These are phyloP conservation scores for Papilio gigon DNA, from an alignment of 2,888 invertebrate genomes.

Conservation along the genomic window DNA sequence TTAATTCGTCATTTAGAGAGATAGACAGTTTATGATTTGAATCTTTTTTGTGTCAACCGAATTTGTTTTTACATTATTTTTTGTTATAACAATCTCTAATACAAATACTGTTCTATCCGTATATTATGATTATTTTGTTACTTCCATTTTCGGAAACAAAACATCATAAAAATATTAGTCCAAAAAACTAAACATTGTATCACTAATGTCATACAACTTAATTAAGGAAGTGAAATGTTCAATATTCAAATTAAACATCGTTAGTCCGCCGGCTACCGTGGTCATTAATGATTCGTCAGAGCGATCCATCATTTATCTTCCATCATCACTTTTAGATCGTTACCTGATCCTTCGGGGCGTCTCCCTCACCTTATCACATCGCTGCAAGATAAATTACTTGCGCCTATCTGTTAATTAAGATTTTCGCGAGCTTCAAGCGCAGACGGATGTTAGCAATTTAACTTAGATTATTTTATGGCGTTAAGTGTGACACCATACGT, in stretches of 20 bases:
- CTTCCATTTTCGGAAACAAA: not conserved
- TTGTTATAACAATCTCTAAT: too few species aligned
- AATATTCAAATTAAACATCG: conserved; percentile 37
- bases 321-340: conserved; percentile 62
- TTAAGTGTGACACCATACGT: conserved; percentile 49
- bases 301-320: conserved; percentile 63
- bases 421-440: conserved; percentile 77
- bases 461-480: conserved; percentile 68
- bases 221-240: conserved; percentile 7
- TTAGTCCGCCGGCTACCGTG: conserved; percentile 44
- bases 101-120: too few species aligned
- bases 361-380: conserved; percentile 69
- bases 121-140: not conserved
- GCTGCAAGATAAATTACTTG: conserved; percentile 69
- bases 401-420: conserved; percentile 82
- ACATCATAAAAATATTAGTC: not conserved
- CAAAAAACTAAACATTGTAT: not conserved
- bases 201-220: not conserved
- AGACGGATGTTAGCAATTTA: conserved; percentile 76
- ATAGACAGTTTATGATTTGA: not conserved
- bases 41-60: not conserved
- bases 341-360: conserved; percentile 59
- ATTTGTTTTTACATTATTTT: not conserved
- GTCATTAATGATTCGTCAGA: conserved; percentile 49
- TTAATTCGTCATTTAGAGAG: not conserved